Percentiles rank a stretch among this genome's conserved stretches.
Conservation (phyloP, 2,888 invertebrate genomes). For the Drosophila recens region DNA sequence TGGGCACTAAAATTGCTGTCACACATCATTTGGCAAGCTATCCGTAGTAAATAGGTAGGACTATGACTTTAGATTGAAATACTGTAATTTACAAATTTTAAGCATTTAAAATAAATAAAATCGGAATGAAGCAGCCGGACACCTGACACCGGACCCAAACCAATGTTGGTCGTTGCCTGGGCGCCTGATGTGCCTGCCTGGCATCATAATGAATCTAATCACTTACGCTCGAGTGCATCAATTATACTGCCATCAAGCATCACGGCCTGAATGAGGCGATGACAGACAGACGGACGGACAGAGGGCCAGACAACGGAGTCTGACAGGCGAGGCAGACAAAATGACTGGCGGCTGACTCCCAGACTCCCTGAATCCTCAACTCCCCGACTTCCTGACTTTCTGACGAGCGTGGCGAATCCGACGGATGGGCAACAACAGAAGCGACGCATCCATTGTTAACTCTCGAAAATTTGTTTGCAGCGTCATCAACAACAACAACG, state of each 20-base stretch:
- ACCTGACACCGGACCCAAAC: slow-evolving; percentile 31
- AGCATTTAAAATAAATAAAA: slow-evolving; percentile 40
- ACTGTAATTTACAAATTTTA: slow-evolving; percentile 40
- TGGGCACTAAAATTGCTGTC: slow-evolving; percentile 74
- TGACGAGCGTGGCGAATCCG: slow-evolving; percentile 67
- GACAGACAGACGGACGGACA: slow-evolving; percentile 54
- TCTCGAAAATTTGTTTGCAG: slow-evolving; percentile 83
- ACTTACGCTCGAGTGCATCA: slow-evolving; percentile 85
- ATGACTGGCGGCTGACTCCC: slow-evolving; percentile 61
- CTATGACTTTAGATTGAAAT: slow-evolving; percentile 11
- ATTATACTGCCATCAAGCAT: slow-evolving; percentile 83
- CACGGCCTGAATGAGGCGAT: slow-evolving; percentile 51
- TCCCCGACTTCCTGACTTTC: slow-evolving; percentile 6
- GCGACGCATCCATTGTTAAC: slow-evolving; percentile 72
- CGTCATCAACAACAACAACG: slow-evolving; percentile 75
- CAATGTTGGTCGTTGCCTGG: slow-evolving; percentile 18
- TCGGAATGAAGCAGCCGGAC: slow-evolving; percentile 14
- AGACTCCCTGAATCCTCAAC: slow-evolving; percentile 19
- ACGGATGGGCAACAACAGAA: slow-evolving; percentile 61
- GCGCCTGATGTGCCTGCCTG: slow-evolving; percentile 70
- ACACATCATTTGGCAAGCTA: slow-evolving; percentile 72
- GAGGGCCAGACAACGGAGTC: slow-evolving; percentile 25
- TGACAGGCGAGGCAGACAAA: slow-evolving; percentile 67
- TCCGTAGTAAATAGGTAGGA: neutral
- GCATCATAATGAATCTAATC: slow-evolving; percentile 85